Evolutionary conservation across 2,797 vertebrate species (phyloP), one percentile per base, ranked within the genome.

Genomic region (Coilia nasus): DNA sequence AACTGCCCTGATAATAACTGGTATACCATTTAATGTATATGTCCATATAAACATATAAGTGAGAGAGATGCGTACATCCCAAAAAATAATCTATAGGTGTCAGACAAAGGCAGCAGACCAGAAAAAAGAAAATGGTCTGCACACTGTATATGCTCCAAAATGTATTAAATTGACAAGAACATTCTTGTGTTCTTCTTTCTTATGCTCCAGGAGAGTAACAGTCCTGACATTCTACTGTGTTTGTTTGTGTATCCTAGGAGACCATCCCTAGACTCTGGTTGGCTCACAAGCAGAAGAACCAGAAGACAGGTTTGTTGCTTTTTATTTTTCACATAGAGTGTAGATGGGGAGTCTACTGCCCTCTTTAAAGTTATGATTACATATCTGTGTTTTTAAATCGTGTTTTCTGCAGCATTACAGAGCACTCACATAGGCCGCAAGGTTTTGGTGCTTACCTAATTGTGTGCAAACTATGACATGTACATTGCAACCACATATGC

Each of bases 261-360:
- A 92, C 93, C 3, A 92, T 96, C 82, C 94, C 95, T 0, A 94
- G 94, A 86, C 90, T 92, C 62, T 96, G 95, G 95, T 89, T 96
- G 89, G 86, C 92, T 86, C 93, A 90, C 17, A 96, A 95, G 89
- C 95, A 96, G 91, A 92, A 90, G 89, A 92, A 83, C 71, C 94
- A 94, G 88, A 93, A 87, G 59, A 91, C 87, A 0, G 94, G 95
- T 96, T 87, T 92, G 95, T 89, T 62, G 56, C 54, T 60, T 12
- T 50, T 82, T 31, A 84, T 59, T n/a, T 17, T 0, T 59, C 2
- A 64, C 54, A 28, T 23, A 56, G 44, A 60, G 59, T 50, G 35
- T 50, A 23, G n/a, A 64, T 64, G 11, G 12, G 23, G 28, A 28
- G 62, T 28, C 19, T 12, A 64, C 10, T 3, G 2, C 12, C 23